Conservation (phyloP, 2,888 invertebrate genomes). For the Acanthoscelides obtectus region DNA sequence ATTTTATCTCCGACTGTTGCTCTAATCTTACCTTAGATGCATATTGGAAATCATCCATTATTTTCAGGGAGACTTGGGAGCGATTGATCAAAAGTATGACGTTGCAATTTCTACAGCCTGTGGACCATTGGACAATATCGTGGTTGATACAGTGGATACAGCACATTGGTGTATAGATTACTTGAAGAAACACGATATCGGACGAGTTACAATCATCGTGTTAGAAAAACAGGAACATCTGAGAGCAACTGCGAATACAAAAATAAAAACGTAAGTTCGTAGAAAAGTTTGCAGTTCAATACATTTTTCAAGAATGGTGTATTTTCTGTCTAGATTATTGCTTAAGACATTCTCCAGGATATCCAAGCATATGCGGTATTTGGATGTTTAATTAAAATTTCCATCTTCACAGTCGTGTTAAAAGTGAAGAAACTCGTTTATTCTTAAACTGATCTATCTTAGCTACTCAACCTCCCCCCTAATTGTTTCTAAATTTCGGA, state of each 20-base stretch:
- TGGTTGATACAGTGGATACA: conserved; percentile 83
- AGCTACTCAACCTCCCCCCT: too few relatives aligned
- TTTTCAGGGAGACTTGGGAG: conserved; percentile 89
- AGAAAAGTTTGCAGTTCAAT: neutral
- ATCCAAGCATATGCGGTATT: too few relatives aligned
- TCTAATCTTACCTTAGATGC: too few relatives aligned
- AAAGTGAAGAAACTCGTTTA: too few relatives aligned
- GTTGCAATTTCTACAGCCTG: conserved; percentile 94
- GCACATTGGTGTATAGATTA: conserved; percentile 80
- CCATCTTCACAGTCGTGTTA: too few relatives aligned
- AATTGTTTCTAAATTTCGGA: too few relatives aligned
- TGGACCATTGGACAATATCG: conserved; percentile 82
- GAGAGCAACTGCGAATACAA: conserved; percentile 42
- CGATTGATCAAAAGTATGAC: conserved; percentile 88
- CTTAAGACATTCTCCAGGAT: too few relatives aligned
- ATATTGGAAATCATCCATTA: neutral
- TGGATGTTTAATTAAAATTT: too few relatives aligned
- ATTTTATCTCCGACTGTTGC: too few relatives aligned
- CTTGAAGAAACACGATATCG: conserved; percentile 72
- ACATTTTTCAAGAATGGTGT: too few relatives aligned
- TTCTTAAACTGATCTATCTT: too few relatives aligned
- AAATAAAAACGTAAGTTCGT: conserved; percentile 53
- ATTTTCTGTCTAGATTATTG: too few relatives aligned
- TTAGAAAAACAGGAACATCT: conserved; percentile 77
- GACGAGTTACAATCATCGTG: conserved; percentile 82